phyloP scores from a whole-genome alignment of 1,140 invertebrate species.

The Drosophila busckii region DNA sequence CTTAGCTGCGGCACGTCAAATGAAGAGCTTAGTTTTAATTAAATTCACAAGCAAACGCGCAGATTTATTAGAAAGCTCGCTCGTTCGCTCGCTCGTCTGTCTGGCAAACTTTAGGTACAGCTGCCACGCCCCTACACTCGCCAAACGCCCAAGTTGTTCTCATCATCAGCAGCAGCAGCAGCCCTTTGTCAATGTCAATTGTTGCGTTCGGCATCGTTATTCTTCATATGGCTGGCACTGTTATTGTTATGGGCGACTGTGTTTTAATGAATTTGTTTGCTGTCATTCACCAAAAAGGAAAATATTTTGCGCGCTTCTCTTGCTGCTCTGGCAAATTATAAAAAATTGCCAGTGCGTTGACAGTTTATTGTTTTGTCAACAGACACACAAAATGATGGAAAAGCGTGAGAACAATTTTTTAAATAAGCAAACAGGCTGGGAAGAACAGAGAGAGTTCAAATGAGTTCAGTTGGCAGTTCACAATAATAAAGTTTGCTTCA shows the following conservation, averaged over 20 bases:
- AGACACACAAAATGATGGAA: conserved; percentile 31
- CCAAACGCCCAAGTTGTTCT: neutral
- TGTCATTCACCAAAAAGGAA: conserved; percentile 4
- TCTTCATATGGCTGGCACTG: conserved; percentile 34
- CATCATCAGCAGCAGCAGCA: conserved; percentile 1
- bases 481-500: too few relatives aligned
- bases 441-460: too few relatives aligned
- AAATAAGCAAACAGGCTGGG: too few relatives aligned
- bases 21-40: conserved; percentile 58
- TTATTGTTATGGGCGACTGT: conserved; percentile 10
- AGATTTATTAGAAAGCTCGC: conserved; percentile 42
- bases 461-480: too few relatives aligned
- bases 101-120: neutral
- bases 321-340: conserved; percentile 36
- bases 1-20: conserved; percentile 20
- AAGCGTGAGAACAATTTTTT: conserved; percentile 34
- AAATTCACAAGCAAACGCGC: conserved; percentile 40
- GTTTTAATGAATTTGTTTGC: conserved; percentile 42
- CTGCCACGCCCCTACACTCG: neutral
- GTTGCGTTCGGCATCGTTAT: conserved; percentile 34
- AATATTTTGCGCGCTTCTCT: conserved; percentile 23
- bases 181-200: conserved; percentile 49
- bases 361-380: conserved; percentile 16
- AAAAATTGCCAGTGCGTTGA: conserved; percentile 35
- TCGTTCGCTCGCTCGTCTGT: too few relatives aligned